phyloP scores from a whole-genome alignment of 2,888 invertebrate genomes.

The Drosophila rellima region DNA sequence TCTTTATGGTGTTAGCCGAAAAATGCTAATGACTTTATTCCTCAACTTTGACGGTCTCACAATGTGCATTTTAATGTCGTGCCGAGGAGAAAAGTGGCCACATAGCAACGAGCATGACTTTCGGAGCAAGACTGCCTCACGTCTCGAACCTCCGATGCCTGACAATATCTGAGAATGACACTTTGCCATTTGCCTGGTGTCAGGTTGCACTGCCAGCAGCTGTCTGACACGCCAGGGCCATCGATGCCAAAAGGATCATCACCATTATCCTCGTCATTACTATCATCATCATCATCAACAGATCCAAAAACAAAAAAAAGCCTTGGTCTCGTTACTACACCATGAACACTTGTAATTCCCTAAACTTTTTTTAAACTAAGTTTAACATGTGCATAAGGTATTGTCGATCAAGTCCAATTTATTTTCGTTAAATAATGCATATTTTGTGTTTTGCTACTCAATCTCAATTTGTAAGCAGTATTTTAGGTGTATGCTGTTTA shows the following conservation, averaged over 20 bases:
- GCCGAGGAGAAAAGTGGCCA: conserved; percentile 47
- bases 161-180: conserved; percentile 65
- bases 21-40: conserved; percentile 79
- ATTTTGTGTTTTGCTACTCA: not conserved
- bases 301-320: conserved; percentile 27
- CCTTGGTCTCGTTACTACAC: conserved; percentile 42
- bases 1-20: conserved; percentile 60
- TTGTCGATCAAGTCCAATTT: not conserved
- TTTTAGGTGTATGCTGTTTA: not conserved
- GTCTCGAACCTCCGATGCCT: conserved; percentile 41
- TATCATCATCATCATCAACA: conserved; percentile 25
- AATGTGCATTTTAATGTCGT: conserved; percentile 78
- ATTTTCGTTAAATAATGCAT: not conserved
- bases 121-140: conserved; percentile 30
- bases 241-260: conserved; percentile 49
- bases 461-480: not conserved
- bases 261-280: conserved; percentile 31
- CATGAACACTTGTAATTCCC: conserved; percentile 26
- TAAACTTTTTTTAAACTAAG: not conserved
- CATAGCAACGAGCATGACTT: conserved; percentile 9
- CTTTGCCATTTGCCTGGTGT: conserved; percentile 51
- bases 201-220: conserved; percentile 51
- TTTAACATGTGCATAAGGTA: not conserved
- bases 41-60: conserved; percentile 66
- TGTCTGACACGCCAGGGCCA: conserved; percentile 56